Percentiles rank a stretch among this genome's conserved stretches.
phyloP scores from a whole-genome alignment of 2,888 invertebrate species.

The Pomacea canaliculata region DNA sequence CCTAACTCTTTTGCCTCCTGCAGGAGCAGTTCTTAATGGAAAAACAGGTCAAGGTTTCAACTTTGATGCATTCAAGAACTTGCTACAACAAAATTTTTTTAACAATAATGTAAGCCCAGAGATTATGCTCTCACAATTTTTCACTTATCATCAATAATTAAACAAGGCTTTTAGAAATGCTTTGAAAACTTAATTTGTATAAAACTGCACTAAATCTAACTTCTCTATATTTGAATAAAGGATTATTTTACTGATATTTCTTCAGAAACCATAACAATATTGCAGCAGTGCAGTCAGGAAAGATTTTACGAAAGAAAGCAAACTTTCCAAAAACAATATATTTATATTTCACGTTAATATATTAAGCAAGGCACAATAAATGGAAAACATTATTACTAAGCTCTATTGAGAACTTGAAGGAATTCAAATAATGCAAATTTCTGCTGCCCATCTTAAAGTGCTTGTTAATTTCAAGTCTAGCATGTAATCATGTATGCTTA shows the following conservation, averaged over 20 bases:
- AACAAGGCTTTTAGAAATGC: not conserved
- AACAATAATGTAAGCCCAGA: constrained; percentile 5
- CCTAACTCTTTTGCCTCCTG: constrained; percentile 3
- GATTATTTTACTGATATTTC: too few species aligned
- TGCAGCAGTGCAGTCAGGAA: too few species aligned
- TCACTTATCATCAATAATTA: not conserved
- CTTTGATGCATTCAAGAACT: constrained; percentile 41
- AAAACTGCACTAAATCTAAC: too few species aligned
- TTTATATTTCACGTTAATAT: too few species aligned
- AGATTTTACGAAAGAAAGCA: too few species aligned
- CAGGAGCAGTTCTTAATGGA: constrained; percentile 52
- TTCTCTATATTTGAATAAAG: too few species aligned
- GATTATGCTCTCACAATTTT: not conserved
- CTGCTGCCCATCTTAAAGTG: not conserved
- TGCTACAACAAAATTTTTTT: constrained; percentile 34
- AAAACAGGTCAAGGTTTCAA: constrained; percentile 54
- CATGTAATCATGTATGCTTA: not conserved
- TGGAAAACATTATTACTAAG: too few species aligned
- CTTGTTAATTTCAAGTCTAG: not conserved
- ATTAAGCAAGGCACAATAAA: too few species aligned
- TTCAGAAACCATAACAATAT: too few species aligned
- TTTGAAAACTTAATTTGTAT: not conserved
- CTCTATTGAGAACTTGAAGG: too few species aligned
- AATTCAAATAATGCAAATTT: too few species aligned
- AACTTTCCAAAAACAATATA: too few species aligned